Conservation (phyloP, 2,888 invertebrate genomes). For the Ophraella communa region DNA sequence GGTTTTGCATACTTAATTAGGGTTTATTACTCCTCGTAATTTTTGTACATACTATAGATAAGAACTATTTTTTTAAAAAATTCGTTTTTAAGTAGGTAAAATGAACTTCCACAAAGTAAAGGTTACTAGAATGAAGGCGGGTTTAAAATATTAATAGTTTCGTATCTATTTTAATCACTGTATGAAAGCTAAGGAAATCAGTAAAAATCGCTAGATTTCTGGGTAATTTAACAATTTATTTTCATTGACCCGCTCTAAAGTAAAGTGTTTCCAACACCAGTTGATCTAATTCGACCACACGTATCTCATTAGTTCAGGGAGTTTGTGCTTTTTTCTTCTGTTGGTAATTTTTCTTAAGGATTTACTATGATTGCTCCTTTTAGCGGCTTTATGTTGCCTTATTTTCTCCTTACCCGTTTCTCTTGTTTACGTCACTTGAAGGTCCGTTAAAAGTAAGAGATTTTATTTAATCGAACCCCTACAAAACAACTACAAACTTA, state of each 20-base stretch:
- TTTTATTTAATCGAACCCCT: conserved; percentile 26
- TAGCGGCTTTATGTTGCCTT: conserved; percentile 36
- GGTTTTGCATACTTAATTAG: too few species aligned
- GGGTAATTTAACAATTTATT: too few species aligned
- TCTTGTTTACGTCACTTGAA: conserved; percentile 33
- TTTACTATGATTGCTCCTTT: conserved; percentile 36
- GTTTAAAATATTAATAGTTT: too few species aligned
- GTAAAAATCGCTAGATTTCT: too few species aligned
- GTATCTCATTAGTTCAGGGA: conserved; percentile 5
- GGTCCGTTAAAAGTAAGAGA: conserved; percentile 29
- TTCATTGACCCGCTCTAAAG: neutral
- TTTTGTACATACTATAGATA: too few species aligned
- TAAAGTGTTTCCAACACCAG: neutral
- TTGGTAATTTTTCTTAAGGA: conserved; percentile 33
- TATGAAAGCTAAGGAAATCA: too few species aligned
- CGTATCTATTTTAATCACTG: too few species aligned
- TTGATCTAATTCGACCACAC: conserved; percentile 9
- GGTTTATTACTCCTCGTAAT: too few species aligned
- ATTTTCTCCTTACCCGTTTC: conserved; percentile 29
- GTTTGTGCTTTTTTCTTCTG: conserved; percentile 11
- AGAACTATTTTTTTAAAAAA: too few species aligned
- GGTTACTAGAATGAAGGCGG: too few species aligned
- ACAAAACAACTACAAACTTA: neutral
- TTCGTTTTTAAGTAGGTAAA: too few species aligned
- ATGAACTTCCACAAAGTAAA: too few species aligned